These are phyloP conservation scores for Heliconius congener DNA, from an alignment of 1,140 invertebrate species.

Conservation along the genomic window DNA sequence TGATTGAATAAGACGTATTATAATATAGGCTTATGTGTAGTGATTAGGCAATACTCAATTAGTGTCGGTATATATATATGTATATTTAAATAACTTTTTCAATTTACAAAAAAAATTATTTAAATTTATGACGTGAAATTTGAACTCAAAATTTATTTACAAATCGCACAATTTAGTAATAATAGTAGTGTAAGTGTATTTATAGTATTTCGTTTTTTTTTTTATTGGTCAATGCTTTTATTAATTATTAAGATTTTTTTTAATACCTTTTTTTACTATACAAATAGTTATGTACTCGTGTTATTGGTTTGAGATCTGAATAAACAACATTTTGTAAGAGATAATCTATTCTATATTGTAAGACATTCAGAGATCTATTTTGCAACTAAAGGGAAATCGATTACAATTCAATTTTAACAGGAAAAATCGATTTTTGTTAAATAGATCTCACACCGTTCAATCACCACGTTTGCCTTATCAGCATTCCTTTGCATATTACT, in stretches of 20 bases:
- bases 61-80: constrained; percentile 1
- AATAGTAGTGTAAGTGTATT: background rate
- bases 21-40: constrained; percentile 17
- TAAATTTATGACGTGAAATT: constrained; percentile 9
- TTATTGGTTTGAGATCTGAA: background rate
- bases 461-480: constrained; percentile 32
- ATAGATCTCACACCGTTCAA: constrained; percentile 8
- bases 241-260: background rate
- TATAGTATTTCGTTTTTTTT: background rate
- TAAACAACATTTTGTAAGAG: background rate
- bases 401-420: background rate
- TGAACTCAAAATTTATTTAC: constrained; percentile 30
- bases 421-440: constrained; percentile 14
- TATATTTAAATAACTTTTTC: constrained; percentile 1
- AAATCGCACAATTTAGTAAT: constrained; percentile 31
- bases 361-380: background rate
- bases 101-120: background rate
- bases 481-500: constrained; percentile 37
- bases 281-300: background rate
- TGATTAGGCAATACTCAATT: constrained; percentile 30
- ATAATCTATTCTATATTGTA: background rate
- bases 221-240: background rate
- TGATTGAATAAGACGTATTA: background rate
- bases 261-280: background rate
- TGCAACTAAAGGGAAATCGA: background rate